Base-by-base conservation (phyloP, 2,113 vertebrate genomes). In the Brienomyrus brachyistius region DNA sequence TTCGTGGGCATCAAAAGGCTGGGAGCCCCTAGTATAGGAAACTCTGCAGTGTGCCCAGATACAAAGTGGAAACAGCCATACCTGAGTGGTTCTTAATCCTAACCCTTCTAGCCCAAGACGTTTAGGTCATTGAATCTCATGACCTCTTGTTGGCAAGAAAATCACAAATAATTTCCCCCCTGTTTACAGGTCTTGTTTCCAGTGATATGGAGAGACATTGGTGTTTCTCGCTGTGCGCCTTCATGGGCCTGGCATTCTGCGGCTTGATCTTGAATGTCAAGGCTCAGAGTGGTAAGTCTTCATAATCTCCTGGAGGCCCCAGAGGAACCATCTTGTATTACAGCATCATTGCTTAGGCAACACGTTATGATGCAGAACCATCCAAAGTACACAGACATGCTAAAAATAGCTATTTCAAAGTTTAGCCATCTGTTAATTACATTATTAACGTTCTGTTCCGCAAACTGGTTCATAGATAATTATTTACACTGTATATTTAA, bases 191-290 rank as follows among this genome's bases (percentile, higher is more conserved):
- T 93, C 88, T 52, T 74, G 45, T 91, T 89, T 91, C 90, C 90
- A 92, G 95, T 93, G 91, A 93, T 94, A 99, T 98, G 98, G 94
- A 94, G 95, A 95, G 95, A 90, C 95, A 93, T 15, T 93, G 92
- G 66, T 92, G 95, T 51, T 89, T 96, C 93, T 94, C 95, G 51
- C 86, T 96, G 0, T 91, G 77, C 91, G 95, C 95, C 91, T 88
- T 96, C 66, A 86, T 97, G 90, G 95, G 94, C 54, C 86, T 98
- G 91, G 91, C 98, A 21, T 91, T 97, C 77, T 94, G 94, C 92
- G 95, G 95, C 93, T 92, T 95, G 52, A 77, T 92, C 84, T 91
- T 92, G 35, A 92, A n/a, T 0, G 92, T 95, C 4, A 80, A 88
- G 47, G 97, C 96, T 91, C 97, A 98, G 90, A 93, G 94, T 19